Base-by-base conservation (phyloP, 1,140 invertebrate genomes). In the Lepidurus couesii region DNA sequence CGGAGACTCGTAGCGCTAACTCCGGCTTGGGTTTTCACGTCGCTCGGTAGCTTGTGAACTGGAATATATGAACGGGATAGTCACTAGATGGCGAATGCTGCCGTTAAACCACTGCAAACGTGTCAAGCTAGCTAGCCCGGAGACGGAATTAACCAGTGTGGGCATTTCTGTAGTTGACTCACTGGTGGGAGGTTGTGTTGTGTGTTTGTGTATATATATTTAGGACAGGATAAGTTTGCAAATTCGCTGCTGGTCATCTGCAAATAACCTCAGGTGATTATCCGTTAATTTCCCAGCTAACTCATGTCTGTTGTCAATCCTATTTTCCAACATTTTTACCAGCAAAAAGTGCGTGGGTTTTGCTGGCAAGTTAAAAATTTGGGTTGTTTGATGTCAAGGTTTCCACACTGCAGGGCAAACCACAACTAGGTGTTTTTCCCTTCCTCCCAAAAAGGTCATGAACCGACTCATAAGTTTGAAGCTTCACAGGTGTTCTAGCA, bases 91-190 rank as follows among this genome's bases (percentile, higher is more conserved):
- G 53, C 53, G 53, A 1, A 1, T n/a, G 16, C 13, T 21, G 53
- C 7, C 53, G 34, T 34, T 21, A 21, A 65, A 16, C 53, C 21
- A 13, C 53, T 21, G 13, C 21, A 21, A 21, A 21, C 16, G 21
- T 21, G 16, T 13, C 13, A 13, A 65, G 9, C 16, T 21, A 65
- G 21, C 6, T 65, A 0, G 16, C 1, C 6, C 21, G 53, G 53
- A 13, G 6, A 65, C 16, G 53, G 53, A 21, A 65, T 65, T 65
- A 65, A n/a, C 9, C 1, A 1, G 16, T 21, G 53, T 65, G 53
- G 53, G 53, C 53, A 65, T 65, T 65, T 65, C 53, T 65, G 53
- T 13, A 65, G 53, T 65, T 65, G 53, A 65, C n/a, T 65, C 53
- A 65, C 53, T 65, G 53, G 53, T n/a, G 53, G 53, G 4, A 65